A percentile compares a stretch with the other conserved stretches of the same genome.
Evolutionary conservation across 2,888 invertebrate genomes (phyloP).

Genomic region (Agrilus mali): DNA sequence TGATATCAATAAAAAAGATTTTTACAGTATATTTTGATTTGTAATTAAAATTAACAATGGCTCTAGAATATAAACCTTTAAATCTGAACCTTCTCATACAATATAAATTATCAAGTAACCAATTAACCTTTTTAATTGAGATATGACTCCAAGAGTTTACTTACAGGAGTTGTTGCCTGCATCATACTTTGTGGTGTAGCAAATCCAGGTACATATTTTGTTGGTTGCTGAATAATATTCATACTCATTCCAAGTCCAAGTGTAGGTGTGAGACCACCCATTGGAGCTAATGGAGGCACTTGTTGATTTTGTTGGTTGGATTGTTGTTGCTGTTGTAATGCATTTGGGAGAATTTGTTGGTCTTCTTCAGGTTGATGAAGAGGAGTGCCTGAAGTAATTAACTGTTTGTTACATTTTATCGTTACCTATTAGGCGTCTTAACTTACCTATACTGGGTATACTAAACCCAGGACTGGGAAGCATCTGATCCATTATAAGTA

Average conservation of each 20-base stretch:
- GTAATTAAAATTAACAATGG: too few relatives aligned
- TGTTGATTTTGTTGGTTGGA: slow-evolving; percentile 28
- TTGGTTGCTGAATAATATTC: slow-evolving; percentile 56
- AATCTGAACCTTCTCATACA: too few relatives aligned
- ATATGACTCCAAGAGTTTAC: slow-evolving; percentile 12
- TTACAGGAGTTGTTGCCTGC: slow-evolving; percentile 83
- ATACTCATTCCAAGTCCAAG: slow-evolving; percentile 49
- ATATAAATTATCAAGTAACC: too few relatives aligned
- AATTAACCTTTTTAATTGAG: too few relatives aligned
- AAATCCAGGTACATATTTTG: slow-evolving; percentile 63
- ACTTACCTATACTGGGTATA: slow-evolving; percentile 67
- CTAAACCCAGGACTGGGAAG: slow-evolving; percentile 78
- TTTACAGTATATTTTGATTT: too few relatives aligned
- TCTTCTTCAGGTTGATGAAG: slow-evolving; percentile 85
- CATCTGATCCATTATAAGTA: slow-evolving; percentile 72
- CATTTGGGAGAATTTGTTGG: slow-evolving; percentile 77
- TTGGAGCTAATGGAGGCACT: slow-evolving; percentile 43
- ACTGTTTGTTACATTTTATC: neutral
- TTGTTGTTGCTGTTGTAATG: slow-evolving; percentile 59
- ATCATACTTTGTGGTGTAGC: slow-evolving; percentile 73
- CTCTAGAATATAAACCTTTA: too few relatives aligned
- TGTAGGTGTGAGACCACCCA: slow-evolving; percentile 43
- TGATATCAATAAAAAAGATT: too few relatives aligned
- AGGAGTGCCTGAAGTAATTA: slow-evolving; percentile 47
- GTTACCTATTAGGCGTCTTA: neutral